Evolutionary conservation across 2,113 vertebrate genomes (phyloP), one percentile per base, ranked within the genome.

Genomic region (Chiloscyllium plagiosum): DNA sequence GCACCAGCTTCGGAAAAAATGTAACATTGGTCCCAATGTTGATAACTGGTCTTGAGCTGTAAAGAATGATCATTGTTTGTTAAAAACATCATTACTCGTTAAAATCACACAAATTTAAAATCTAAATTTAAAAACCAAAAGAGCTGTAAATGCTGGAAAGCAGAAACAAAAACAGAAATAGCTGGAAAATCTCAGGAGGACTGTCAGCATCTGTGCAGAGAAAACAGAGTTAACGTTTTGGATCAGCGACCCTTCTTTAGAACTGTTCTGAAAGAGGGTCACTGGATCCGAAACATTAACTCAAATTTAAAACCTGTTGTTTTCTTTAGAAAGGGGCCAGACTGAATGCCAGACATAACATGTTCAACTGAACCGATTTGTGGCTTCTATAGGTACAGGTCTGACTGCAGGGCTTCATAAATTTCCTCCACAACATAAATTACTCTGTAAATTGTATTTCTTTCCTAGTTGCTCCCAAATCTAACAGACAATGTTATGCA

Each of bases 21-120:
- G n/a, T 96, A 96, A 96, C 76, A 76, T 96, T 96, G 50, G 96
- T 6, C 0, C 96, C 89, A 86, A 97, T 95, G 50, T 52, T 95
- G 96, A 97, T 96, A 96, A 97, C 97, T 95, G 97, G 96, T 50
- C 96, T 96, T 0, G 96, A 97, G 96, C 97, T 97, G 95, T 92
- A 87, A 83, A 85, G 68, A 76, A 95, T 66, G n/a, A 24, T 76
- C 66, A 70, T 15, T 15, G 33, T 24, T 72, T 95, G 47, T 95
- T 72, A 95, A 76, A 50, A 69, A 8, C 22, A 33, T 24, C 42
- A 47, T 47, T 47, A 47, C 42, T 47, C 1, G 42, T 47, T 47
- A 95, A 70, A 70, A 95, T 50, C 0, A 70, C 50, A 7, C 2
- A 50, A 61, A 61, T 61, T 61, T 61, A 61, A 61, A 61, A 61